Conservation (phyloP, 2,888 invertebrate genomes). For the Diarsia rubi region DNA sequence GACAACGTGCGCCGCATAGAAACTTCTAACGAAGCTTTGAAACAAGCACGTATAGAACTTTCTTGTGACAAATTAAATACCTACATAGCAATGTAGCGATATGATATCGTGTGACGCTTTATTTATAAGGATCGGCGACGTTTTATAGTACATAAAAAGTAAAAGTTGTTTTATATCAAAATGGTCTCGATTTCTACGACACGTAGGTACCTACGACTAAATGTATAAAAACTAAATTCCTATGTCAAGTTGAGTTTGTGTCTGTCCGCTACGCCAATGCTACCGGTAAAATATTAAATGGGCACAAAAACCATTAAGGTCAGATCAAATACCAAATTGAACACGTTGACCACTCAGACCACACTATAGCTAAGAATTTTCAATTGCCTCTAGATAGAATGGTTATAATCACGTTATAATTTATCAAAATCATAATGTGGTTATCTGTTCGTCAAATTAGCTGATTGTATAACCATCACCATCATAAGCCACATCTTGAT, state of each 20-base stretch:
- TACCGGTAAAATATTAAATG: slow-evolving; percentile 40
- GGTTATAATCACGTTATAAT: not conserved
- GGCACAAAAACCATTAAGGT: slow-evolving; percentile 50
- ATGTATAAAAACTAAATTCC: slow-evolving; percentile 49
- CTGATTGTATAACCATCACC: slow-evolving; percentile 7
- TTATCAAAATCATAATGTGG: not conserved
- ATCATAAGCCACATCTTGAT: slow-evolving; percentile 32
- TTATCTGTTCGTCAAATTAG: slow-evolving; percentile 7
- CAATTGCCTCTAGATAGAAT: not conserved
- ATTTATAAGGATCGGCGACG: slow-evolving; percentile 39
- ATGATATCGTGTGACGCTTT: slow-evolving; percentile 27
- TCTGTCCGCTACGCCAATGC: slow-evolving; percentile 11
- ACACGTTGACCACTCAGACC: not conserved
- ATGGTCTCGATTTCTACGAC: slow-evolving; percentile 48
- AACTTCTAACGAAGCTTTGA: slow-evolving; percentile 71
- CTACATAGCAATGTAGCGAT: slow-evolving; percentile 47
- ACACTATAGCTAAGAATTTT: not conserved
- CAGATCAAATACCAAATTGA: slow-evolving; percentile 20
- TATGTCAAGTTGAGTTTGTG: slow-evolving; percentile 32
- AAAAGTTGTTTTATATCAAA: slow-evolving; percentile 62
- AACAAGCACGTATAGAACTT: slow-evolving; percentile 79
- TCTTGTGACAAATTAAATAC: slow-evolving; percentile 75
- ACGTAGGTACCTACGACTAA: slow-evolving; percentile 26
- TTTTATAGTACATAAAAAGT: slow-evolving; percentile 57
- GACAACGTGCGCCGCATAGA: slow-evolving; percentile 74